These are phyloP conservation scores for Piaya cayana DNA, from an alignment of 2,113 vertebrate species.

Conservation along the genomic window DNA sequence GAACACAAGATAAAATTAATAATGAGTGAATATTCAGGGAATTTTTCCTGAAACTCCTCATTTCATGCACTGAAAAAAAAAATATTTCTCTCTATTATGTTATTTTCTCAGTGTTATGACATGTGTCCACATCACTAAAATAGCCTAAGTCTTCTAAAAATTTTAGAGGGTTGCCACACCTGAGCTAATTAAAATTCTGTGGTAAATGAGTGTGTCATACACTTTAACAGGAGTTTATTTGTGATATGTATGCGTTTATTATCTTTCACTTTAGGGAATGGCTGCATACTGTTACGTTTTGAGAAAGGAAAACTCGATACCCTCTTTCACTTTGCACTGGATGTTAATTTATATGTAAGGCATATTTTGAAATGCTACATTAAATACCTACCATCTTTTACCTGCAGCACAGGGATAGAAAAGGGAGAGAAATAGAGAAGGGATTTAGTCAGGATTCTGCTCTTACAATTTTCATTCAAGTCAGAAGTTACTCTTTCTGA, in stretches of 20 bases:
- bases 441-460: neutral
- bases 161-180: neutral
- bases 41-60: neutral
- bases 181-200: neutral
- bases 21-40: neutral
- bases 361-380: neutral
- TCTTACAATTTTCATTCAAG: neutral
- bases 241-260: neutral
- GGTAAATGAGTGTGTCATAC: neutral
- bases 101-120: neutral
- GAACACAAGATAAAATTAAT: neutral
- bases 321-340: neutral
- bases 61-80: slow-evolving; percentile 7
- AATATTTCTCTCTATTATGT: neutral
- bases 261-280: neutral
- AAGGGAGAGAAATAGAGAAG: no score
- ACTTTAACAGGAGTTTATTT: neutral
- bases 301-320: neutral
- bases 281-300: neutral
- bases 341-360: neutral
- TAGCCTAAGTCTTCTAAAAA: neutral
- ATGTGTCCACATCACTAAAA: neutral
- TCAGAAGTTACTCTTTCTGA: neutral
- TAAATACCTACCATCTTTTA: neutral
- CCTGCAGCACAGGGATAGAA: neutral